Conservation (phyloP, 2,113 vertebrate species). For the Conger conger region DNA sequence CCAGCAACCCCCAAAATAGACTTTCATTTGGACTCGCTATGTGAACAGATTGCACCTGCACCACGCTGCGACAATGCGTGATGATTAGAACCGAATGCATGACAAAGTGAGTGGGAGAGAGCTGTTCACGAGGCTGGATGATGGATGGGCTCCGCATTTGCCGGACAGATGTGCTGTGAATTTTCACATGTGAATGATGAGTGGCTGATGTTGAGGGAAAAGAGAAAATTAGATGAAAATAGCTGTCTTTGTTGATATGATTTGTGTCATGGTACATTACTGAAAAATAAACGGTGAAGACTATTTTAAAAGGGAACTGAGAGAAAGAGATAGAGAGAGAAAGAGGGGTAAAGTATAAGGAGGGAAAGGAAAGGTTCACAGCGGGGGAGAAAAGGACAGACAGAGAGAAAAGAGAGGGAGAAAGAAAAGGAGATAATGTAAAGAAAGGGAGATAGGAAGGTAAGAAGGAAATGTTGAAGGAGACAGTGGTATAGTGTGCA, state of each 20-base stretch:
- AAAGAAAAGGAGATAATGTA: neutral
- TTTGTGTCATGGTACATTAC: neutral
- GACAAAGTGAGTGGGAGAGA: neutral
- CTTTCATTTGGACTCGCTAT: neutral
- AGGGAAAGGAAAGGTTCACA: neutral
- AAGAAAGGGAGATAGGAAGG: neutral
- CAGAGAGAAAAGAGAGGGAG: neutral
- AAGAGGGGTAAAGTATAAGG: neutral
- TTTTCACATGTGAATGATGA: neutral
- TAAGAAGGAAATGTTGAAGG: neutral
- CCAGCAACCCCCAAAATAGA: neutral
- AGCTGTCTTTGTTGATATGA: neutral
- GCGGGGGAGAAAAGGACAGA: neutral
- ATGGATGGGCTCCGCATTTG: neutral
- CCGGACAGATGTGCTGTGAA: neutral
- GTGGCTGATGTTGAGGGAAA: neutral
- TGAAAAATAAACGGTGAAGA: neutral
- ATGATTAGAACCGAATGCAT: neutral
- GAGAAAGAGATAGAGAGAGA: neutral
- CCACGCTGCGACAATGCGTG: neutral
- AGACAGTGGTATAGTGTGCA: neutral
- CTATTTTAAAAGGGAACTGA: neutral
- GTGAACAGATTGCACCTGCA: slow-evolving; percentile 2
- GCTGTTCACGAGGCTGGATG: neutral
- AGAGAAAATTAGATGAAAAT: neutral